These are phyloP conservation scores for Scaptomyza montana DNA, from an alignment of 1,140 invertebrate genomes.

Conservation along the genomic window DNA sequence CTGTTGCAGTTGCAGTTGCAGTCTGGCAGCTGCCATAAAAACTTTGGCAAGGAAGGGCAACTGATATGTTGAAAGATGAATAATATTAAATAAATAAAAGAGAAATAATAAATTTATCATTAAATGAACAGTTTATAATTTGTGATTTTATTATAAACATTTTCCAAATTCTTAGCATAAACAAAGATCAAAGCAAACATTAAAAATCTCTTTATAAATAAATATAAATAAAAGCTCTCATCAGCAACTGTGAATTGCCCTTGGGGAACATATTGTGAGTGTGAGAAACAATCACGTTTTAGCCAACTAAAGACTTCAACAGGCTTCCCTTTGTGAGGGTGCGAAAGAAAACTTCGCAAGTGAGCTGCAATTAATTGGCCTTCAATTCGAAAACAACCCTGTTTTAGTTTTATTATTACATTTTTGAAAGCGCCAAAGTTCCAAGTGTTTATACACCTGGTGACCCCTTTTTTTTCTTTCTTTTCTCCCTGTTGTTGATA, in stretches of 20 bases:
- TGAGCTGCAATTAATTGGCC: conserved; percentile 57
- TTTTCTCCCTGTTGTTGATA: conserved; percentile 44
- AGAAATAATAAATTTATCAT: too few relatives aligned
- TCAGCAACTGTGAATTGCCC: neutral
- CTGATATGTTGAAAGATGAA: too few relatives aligned
- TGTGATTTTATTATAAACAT: too few relatives aligned
- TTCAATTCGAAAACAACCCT: conserved; percentile 3
- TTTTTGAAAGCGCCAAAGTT: conserved; percentile 21
- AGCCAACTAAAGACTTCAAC: too few relatives aligned
- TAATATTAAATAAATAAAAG: too few relatives aligned
- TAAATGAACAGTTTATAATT: too few relatives aligned
- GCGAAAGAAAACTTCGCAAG: conserved; percentile 41
- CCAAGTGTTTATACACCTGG: conserved; percentile 63
- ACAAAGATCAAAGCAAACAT: too few relatives aligned
- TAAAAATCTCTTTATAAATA: too few relatives aligned
- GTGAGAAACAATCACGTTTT: neutral
- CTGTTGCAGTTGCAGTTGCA: conserved; percentile 1
- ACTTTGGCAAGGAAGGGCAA: neutral
- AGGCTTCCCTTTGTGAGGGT: conserved; percentile 19
- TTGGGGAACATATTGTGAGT: neutral
- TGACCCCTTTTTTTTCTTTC: conserved; percentile 53
- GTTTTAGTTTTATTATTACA: conserved; percentile 10
- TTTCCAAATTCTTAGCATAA: too few relatives aligned
- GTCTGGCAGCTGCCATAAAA: conserved; percentile 13
- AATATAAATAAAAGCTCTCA: neutral